phyloP scores from a whole-genome alignment of 2,888 invertebrate species.

The Auanema freiburgensis region DNA sequence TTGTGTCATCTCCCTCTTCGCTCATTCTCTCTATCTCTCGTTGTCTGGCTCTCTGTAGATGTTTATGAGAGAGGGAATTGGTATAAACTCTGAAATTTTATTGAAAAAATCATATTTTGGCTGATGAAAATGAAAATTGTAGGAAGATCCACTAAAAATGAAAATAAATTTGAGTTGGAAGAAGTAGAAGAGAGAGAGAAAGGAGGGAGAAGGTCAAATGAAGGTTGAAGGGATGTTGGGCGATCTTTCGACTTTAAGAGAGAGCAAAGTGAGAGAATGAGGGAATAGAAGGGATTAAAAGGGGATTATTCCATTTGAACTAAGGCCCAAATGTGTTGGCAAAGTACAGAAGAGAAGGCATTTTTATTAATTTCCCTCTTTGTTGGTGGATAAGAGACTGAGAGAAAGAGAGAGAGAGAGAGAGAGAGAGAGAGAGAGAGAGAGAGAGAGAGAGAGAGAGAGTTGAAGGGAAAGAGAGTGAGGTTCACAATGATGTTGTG shows the following conservation, averaged over 20 bases:
- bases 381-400: too few relatives aligned
- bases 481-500: too few relatives aligned
- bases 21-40: background rate
- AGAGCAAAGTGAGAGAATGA: constrained; percentile 13
- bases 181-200: constrained; percentile 14
- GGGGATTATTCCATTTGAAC: too few relatives aligned
- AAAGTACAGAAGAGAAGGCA: too few relatives aligned
- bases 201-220: constrained; percentile 12
- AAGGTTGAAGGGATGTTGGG: constrained; percentile 20
- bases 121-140: background rate
- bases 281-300: too few relatives aligned
- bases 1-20: background rate
- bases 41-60: constrained; percentile 17
- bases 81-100: constrained; percentile 1
- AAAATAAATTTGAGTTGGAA: constrained; percentile 18
- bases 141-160: background rate
- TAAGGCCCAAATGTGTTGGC: too few relatives aligned
- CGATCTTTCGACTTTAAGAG: constrained; percentile 20
- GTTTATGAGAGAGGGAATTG: constrained; percentile 22
- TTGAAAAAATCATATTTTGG: constrained; percentile 3
- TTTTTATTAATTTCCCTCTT: too few relatives aligned
- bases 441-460: too few relatives aligned
- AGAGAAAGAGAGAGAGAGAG: too few relatives aligned
- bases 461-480: too few relatives aligned
- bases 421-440: too few relatives aligned